Percentiles rank a stretch among this genome's conserved stretches.
phyloP scores from a whole-genome alignment of 2,888 invertebrate species.

The Mimachlamys varia region DNA sequence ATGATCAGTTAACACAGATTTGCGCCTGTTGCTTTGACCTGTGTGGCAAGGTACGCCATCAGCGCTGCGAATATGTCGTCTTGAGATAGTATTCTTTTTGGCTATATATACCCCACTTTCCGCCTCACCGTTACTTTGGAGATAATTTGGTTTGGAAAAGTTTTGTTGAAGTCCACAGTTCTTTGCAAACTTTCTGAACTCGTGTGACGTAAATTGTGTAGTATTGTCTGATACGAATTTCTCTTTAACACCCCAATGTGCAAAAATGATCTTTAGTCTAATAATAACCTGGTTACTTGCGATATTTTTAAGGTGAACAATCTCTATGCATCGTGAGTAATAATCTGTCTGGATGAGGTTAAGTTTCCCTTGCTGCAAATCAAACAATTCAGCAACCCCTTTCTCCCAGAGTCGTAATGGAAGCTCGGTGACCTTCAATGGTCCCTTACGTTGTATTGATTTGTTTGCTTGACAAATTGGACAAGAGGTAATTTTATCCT shows the following conservation, averaged over 20 bases:
- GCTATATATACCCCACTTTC: slow-evolving; percentile 55
- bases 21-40: slow-evolving; percentile 42
- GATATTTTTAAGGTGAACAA: slow-evolving; percentile 18
- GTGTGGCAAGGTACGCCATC: slow-evolving; percentile 49
- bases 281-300: slow-evolving; percentile 44
- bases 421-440: slow-evolving; percentile 49
- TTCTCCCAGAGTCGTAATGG: slow-evolving; percentile 57
- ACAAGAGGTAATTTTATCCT: slow-evolving; percentile 46
- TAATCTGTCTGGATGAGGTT: slow-evolving; percentile 57
- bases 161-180: slow-evolving; percentile 47
- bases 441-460: slow-evolving; percentile 54
- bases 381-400: slow-evolving; percentile 54
- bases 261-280: slow-evolving; percentile 55
- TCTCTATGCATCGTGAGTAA: slow-evolving; percentile 51
- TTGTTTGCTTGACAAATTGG: slow-evolving; percentile 48
- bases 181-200: slow-evolving; percentile 48
- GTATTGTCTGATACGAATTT: slow-evolving; percentile 51
- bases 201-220: slow-evolving; percentile 49
- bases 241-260: slow-evolving; percentile 53
- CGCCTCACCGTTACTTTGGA: slow-evolving; percentile 52
- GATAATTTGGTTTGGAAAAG: too few species aligned
- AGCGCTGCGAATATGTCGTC: too few species aligned
- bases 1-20: slow-evolving; percentile 51
- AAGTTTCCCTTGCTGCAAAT: too few species aligned
- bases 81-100: slow-evolving; percentile 50